Evolutionary conservation across 2,113 vertebrate species (phyloP), one percentile per base, ranked within the genome.

Genomic region (Eubucco bourcierii): DNA sequence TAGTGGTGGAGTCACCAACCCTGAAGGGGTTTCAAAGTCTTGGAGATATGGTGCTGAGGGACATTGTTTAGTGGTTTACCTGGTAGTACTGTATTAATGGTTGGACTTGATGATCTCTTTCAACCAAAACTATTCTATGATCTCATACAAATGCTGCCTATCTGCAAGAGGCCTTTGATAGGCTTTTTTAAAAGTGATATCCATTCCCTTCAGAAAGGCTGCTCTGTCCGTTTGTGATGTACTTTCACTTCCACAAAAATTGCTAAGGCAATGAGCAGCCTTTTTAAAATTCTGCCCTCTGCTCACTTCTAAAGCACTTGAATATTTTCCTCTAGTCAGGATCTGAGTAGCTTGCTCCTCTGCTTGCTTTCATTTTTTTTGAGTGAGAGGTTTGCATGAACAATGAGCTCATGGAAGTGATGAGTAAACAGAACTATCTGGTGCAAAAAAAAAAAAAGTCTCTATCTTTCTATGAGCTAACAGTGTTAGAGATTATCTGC

Each of bases 191-290:
- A 95, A 92, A 84, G 82, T 79, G 85, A 52, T 85, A 87, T 89
- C 76, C 19, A 60, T 88, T 94, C 91, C 53, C 65, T 93, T 94
- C 72, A 63, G 31, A 93, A 95, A 65, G 46, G 60, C 85, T 91
- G 79, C 87, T 87, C 82, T 91, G 60, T 85, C 56, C 28, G 53
- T 95, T 94, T 29, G 33, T 91, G 85, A 64, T 91, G 60, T 90
- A 64, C 60, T 93, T 94, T 90, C 72, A 60, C 67, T 91, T 95
- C 79, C 28, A 25, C 71, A 58, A 77, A 83, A 91, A 84, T 94
- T 93, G 82, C 92, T 91, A 68, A 95, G 89, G 88, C 85, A 95
- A 91, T 88, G 80, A 90, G 88, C 88, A 86, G 46, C 90, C 81
- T 83, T 74, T 55, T 95, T 59, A 95, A 90, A 91, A 95, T 91